These are phyloP conservation scores for Urocynchramus pylzowi DNA, from an alignment of 2,113 vertebrate species.

Conservation along the genomic window DNA sequence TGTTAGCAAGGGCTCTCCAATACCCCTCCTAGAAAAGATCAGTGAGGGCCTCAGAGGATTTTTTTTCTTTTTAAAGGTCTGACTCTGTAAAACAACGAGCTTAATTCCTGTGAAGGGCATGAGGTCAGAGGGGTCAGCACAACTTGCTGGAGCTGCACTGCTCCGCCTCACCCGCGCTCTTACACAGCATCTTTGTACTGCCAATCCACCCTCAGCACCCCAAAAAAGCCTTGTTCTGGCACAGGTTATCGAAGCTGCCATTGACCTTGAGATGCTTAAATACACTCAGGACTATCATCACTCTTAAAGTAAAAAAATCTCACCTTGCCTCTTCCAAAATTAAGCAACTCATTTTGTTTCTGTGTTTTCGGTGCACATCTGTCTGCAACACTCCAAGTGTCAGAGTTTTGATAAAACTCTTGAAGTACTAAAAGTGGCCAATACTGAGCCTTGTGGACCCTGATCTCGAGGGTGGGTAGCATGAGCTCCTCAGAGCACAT, in stretches of 20 bases:
- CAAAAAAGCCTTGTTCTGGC: not conserved
- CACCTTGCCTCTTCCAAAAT: not conserved
- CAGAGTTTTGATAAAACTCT: not conserved
- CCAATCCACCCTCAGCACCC: not conserved
- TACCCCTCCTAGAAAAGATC: not conserved
- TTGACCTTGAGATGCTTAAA: not conserved
- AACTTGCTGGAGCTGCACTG: fast-evolving
- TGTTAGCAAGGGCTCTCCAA: not conserved
- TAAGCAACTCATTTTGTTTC: not conserved
- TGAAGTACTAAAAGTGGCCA: not conserved
- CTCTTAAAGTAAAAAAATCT: not conserved
- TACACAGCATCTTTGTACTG: not conserved
- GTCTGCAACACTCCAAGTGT: not conserved
- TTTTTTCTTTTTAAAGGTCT: not conserved
- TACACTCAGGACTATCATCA: not conserved
- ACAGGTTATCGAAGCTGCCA: not conserved
- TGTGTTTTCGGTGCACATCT: not conserved
- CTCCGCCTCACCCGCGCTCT: not conserved
- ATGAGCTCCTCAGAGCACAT: not conserved
- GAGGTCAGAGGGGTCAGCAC: not conserved
- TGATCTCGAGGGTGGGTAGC: fast-evolving
- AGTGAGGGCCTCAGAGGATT: not conserved
- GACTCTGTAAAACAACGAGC: not conserved
- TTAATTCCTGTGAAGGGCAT: not conserved
- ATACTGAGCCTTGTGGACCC: not conserved